Evolutionary conservation across 2,797 vertebrate species (phyloP).

Genomic region (Lepilemur septentrionalis): DNA sequence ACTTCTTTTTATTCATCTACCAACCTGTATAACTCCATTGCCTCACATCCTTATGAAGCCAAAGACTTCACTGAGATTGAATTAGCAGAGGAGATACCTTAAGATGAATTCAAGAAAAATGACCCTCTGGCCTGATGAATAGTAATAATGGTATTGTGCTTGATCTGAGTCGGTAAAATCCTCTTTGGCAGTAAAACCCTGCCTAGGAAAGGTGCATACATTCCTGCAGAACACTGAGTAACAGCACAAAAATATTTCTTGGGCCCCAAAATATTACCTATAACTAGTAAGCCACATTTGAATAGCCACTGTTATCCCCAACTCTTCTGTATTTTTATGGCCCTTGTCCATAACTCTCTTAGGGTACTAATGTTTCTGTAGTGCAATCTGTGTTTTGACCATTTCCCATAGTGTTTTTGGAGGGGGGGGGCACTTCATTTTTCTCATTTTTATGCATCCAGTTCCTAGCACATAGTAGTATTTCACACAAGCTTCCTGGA

Average conservation of each 20-base stretch:
- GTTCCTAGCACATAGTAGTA: background rate
- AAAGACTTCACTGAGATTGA: background rate
- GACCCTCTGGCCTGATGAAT: background rate
- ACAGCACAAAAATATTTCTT: background rate
- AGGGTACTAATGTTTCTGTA: background rate
- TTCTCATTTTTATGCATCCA: background rate
- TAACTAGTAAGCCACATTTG: background rate
- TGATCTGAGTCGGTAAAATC: background rate
- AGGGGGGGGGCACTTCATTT: background rate
- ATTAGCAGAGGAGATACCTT: conserved; percentile 24
- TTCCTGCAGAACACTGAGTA: background rate
- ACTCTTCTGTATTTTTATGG: background rate
- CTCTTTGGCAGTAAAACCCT: background rate
- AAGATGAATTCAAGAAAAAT: conserved; percentile 49
- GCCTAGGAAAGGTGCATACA: background rate
- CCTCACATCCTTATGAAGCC: background rate
- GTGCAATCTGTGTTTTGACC: background rate
- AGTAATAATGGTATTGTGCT: background rate
- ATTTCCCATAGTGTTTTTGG: background rate
- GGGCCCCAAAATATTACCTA: background rate
- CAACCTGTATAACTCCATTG: background rate
- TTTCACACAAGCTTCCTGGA: background rate
- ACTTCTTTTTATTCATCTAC: conserved; percentile 41
- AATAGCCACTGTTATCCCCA: rapidly evolving
- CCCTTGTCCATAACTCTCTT: background rate